Percentiles rank a stretch among this genome's conserved stretches.
Conservation (phyloP, 1,140 invertebrate species). For the Temnothorax longispinosus region DNA sequence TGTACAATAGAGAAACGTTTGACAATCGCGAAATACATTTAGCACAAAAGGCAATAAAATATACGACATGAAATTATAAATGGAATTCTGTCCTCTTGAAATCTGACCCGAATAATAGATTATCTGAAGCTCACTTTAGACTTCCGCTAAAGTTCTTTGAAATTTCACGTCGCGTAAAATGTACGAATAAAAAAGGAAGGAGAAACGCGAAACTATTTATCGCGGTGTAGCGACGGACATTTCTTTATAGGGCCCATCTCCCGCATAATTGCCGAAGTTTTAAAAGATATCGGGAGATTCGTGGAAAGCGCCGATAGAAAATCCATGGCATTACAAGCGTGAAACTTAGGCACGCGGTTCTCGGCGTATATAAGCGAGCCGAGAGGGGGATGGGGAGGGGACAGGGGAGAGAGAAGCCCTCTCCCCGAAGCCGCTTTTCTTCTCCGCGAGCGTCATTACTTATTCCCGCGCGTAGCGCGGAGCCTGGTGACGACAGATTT, state of each 20-base stretch:
- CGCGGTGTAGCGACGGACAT: neutral
- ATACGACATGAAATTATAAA: neutral
- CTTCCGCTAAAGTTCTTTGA: neutral
- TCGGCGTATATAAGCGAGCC: neutral
- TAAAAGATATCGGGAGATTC: neutral
- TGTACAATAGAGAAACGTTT: neutral
- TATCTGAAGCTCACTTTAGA: neutral
- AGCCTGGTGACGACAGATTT: slow-evolving; percentile 72
- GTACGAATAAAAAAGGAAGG: neutral
- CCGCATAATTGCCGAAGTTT: slow-evolving; percentile 32
- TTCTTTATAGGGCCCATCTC: neutral
- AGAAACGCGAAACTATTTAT: slow-evolving; percentile 2
- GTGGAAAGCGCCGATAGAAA: neutral
- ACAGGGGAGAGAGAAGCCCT: too few species aligned
- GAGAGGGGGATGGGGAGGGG: neutral
- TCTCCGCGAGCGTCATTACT: slow-evolving; percentile 52
- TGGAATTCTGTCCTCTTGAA: neutral
- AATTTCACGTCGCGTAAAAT: neutral
- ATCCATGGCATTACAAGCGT: slow-evolving; percentile 22
- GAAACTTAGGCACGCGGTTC: slow-evolving; percentile 14
- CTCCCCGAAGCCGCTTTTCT: neutral
- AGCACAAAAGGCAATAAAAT: neutral
- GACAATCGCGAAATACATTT: neutral
- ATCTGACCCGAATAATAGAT: neutral
- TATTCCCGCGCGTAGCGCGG: slow-evolving; percentile 57